These are phyloP conservation scores for Patella ulyssiponensis DNA, from an alignment of 2,888 invertebrate species.

Conservation along the genomic window DNA sequence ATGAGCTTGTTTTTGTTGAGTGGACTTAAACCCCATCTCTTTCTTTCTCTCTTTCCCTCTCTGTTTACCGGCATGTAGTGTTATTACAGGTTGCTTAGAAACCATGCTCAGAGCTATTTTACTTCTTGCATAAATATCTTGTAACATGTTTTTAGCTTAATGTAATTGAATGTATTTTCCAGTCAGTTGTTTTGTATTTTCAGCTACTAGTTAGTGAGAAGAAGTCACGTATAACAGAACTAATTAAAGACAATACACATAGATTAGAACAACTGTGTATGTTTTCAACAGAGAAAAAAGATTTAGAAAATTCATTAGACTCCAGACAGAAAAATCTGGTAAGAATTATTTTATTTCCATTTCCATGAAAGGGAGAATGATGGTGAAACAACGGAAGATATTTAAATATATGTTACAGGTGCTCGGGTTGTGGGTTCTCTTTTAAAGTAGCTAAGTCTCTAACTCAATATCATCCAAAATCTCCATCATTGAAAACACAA, in stretches of 20 bases:
- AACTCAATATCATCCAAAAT: too few relatives aligned
- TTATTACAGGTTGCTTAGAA: neutral
- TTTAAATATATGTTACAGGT: too few relatives aligned
- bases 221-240: slow-evolving; percentile 60
- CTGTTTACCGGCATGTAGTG: neutral
- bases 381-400: too few relatives aligned
- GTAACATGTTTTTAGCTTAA: too few relatives aligned
- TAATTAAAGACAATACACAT: slow-evolving; percentile 68
- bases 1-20: too few relatives aligned
- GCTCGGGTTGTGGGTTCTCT: too few relatives aligned
- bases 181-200: neutral
- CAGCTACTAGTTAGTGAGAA: slow-evolving; percentile 57
- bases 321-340: slow-evolving; percentile 70
- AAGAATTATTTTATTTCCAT: slow-evolving; percentile 31
- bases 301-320: slow-evolving; percentile 62
- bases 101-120: neutral
- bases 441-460: too few relatives aligned
- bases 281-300: slow-evolving; percentile 62
- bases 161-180: too few relatives aligned
- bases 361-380: too few relatives aligned
- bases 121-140: neutral
- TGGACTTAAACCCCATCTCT: too few relatives aligned
- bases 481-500: too few relatives aligned
- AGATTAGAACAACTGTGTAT: slow-evolving; percentile 66
- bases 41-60: too few relatives aligned